phyloP scores from a whole-genome alignment of 1,140 invertebrate species.

The Holcopasites calliopsidis region DNA sequence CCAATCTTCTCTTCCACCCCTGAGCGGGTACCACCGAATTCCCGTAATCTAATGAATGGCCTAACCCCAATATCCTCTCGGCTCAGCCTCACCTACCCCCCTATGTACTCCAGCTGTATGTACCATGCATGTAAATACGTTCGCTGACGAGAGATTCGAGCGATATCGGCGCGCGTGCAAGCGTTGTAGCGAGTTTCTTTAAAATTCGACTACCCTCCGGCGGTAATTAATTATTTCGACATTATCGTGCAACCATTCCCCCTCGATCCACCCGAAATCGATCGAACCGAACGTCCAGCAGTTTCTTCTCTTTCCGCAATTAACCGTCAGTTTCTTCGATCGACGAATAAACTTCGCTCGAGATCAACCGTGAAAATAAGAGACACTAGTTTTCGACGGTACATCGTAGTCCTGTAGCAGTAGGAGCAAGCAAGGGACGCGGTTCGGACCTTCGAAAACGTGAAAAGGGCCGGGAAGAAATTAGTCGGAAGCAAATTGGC shows the following conservation, averaged over 20 bases:
- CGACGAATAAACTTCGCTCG: background rate
- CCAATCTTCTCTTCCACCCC: slow-evolving; percentile 50
- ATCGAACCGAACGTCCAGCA: background rate
- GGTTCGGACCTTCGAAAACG: background rate
- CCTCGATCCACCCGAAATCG: background rate
- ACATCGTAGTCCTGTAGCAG: background rate
- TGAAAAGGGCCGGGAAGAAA: slow-evolving; percentile 7
- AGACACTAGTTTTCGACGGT: background rate
- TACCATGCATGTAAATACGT: slow-evolving; percentile 59
- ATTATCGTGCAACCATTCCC: slow-evolving; percentile 38
- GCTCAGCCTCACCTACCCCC: slow-evolving; percentile 64
- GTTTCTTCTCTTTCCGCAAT: background rate
- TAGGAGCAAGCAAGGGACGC: background rate
- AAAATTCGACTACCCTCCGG: slow-evolving; percentile 44
- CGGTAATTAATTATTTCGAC: slow-evolving; percentile 66
- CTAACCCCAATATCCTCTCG: slow-evolving; percentile 71
- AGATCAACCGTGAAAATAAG: background rate
- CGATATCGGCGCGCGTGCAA: slow-evolving; percentile 25
- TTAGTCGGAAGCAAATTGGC: slow-evolving; percentile 25
- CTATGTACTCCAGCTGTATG: slow-evolving; percentile 49
- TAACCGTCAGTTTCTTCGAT: too few relatives aligned
- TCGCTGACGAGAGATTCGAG: slow-evolving; percentile 19
- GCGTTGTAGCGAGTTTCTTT: slow-evolving; percentile 52
- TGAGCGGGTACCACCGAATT: slow-evolving; percentile 67
- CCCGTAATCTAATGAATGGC: slow-evolving; percentile 78